These are phyloP conservation scores for Micoletzkya japonica DNA, from an alignment of 2,888 invertebrate species.

Conservation along the genomic window DNA sequence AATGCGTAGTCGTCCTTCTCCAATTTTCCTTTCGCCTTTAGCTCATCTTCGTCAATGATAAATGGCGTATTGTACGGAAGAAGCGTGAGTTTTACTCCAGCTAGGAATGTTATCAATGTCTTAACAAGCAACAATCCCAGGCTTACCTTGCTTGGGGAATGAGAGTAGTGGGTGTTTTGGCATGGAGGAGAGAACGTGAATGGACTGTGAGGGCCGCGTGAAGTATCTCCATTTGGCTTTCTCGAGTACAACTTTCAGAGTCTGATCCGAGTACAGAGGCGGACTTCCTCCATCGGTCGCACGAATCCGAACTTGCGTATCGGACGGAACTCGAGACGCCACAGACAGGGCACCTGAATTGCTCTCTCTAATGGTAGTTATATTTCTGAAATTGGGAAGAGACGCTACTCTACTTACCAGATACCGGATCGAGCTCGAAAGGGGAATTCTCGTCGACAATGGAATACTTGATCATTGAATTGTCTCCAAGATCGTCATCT, in stretches of 20 bases:
- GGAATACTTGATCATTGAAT: conserved; percentile 76
- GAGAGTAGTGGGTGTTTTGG: conserved; percentile 15
- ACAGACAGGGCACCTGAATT: conserved; percentile 12
- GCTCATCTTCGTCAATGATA: neutral
- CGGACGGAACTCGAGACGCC: conserved; percentile 13
- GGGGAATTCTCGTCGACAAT: conserved; percentile 29
- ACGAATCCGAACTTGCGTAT: conserved; percentile 34
- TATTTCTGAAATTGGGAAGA: neutral
- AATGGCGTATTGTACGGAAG: conserved; percentile 20
- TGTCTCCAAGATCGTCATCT: conserved; percentile 88
- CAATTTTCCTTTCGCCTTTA: conserved; percentile 14
- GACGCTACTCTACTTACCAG: neutral
- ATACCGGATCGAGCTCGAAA: conserved; percentile 9
- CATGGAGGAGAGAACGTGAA: neutral
- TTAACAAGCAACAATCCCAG: neutral
- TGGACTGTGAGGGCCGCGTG: conserved; percentile 14
- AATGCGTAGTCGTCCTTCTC: conserved; percentile 7
- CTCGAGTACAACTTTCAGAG: conserved; percentile 26
- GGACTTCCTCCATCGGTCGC: conserved; percentile 38
- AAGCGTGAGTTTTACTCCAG: conserved; percentile 6
- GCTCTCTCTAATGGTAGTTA: neutral
- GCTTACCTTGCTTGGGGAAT: conserved; percentile 17
- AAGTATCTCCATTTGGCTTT: conserved; percentile 26
- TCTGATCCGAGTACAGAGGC: conserved; percentile 42
- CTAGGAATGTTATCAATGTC: neutral